These are phyloP conservation scores for Alethe castanea DNA, from an alignment of 2,113 vertebrate species.

Conservation along the genomic window DNA sequence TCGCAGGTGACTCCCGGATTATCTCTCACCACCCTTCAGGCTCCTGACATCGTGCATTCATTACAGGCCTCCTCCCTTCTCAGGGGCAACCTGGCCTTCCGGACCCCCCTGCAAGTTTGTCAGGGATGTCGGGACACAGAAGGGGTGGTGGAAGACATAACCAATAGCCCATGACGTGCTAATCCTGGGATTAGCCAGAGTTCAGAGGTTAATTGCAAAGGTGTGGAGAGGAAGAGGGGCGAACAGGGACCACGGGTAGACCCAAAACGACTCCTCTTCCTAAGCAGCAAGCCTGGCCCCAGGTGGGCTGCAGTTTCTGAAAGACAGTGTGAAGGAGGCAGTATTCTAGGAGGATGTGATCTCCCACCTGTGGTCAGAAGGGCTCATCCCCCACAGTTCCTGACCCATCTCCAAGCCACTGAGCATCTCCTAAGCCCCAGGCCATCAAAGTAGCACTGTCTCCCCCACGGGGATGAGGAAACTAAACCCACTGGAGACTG, in stretches of 20 bases:
- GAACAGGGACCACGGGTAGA: background rate
- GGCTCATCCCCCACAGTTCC: background rate
- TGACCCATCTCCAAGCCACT: background rate
- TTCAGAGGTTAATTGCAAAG: conserved; percentile 59
- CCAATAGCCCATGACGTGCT: background rate
- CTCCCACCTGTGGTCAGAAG: background rate
- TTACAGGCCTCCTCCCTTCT: background rate
- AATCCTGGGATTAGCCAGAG: conserved; percentile 25
- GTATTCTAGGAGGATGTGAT: background rate
- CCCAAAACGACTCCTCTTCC: background rate
- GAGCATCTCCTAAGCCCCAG: background rate
- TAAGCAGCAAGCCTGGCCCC: background rate
- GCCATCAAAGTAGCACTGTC: background rate
- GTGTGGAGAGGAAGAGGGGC: background rate
- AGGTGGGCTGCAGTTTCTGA: background rate
- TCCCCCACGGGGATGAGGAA: background rate
- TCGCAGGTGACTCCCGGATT: background rate
- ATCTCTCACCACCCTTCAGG: background rate
- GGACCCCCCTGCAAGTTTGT: background rate
- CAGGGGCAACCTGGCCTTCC: background rate
- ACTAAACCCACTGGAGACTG: background rate
- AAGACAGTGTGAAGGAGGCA: background rate
- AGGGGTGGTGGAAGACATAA: background rate
- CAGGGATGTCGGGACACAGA: background rate
- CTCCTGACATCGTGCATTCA: background rate